Conservation (phyloP, 2,888 invertebrate species). For the Dascillus cervinus region DNA sequence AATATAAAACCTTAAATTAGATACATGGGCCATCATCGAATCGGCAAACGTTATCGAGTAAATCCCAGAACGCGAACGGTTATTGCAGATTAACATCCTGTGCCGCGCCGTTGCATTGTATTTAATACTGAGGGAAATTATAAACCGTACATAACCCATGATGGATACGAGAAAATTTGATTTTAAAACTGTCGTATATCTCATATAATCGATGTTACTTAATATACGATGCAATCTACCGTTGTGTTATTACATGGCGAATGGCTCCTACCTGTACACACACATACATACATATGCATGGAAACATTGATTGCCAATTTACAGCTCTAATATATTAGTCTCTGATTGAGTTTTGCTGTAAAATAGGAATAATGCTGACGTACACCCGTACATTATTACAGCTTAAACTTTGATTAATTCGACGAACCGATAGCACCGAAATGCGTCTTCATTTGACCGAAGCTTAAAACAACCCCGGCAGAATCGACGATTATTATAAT, state of each 20-base stretch:
- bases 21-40: constrained; percentile 28
- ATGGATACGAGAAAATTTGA: constrained; percentile 45
- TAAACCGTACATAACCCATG: constrained; percentile 41
- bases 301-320: constrained; percentile 48
- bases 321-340: constrained; percentile 47
- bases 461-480: too few relatives aligned
- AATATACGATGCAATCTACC: constrained; percentile 45
- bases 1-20: constrained; percentile 35
- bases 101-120: too few relatives aligned
- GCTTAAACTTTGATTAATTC: constrained; percentile 46
- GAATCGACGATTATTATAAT: too few relatives aligned
- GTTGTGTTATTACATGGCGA: constrained; percentile 41
- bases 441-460: constrained; percentile 31
- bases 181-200: constrained; percentile 44
- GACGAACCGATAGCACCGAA: constrained; percentile 38
- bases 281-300: constrained; percentile 43
- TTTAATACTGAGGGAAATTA: constrained; percentile 44
- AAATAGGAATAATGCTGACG: constrained; percentile 47
- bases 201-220: constrained; percentile 40
- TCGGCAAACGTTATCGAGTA: constrained; percentile 31
- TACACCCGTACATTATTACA: constrained; percentile 42
- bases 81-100: constrained; percentile 45
- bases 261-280: constrained; percentile 22
- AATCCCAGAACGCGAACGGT: constrained; percentile 39
- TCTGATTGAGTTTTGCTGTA: constrained; percentile 47